These are phyloP conservation scores for Oostethus manadensis DNA, from an alignment of 2,113 vertebrate genomes.

Conservation along the genomic window DNA sequence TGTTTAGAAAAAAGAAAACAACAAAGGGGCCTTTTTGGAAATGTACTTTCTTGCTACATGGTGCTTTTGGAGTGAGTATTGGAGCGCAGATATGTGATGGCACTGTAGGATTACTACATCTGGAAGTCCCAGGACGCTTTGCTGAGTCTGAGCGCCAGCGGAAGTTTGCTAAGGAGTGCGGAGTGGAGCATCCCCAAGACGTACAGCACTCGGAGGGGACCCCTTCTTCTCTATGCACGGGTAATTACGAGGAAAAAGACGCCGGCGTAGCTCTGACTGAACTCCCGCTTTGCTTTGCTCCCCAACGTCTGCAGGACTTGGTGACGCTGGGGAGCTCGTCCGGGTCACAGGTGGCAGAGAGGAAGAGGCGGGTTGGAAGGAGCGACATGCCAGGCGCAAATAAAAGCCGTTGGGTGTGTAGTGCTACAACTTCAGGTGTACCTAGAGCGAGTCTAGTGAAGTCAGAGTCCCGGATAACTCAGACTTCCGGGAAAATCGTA, in stretches of 20 bases:
- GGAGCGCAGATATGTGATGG: no score
- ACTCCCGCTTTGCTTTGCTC: not conserved
- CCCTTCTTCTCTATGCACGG: constrained; percentile 72
- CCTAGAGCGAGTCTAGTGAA: not conserved
- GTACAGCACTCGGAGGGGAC: constrained; percentile 73
- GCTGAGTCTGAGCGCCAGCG: constrained; percentile 53
- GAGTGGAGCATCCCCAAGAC: constrained; percentile 73
- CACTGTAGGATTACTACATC: constrained; percentile 76
- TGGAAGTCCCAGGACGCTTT: constrained; percentile 69
- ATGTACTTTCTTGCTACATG: no score
- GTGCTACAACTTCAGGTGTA: not conserved
- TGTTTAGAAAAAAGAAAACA: no score
- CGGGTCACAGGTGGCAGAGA: constrained; percentile 27
- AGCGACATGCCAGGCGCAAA: constrained; percentile 28
- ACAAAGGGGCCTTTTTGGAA: no score
- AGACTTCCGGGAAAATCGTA: no score
- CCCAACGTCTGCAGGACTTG: constrained; percentile 58
- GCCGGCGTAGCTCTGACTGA: not conserved
- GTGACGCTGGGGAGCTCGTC: constrained; percentile 26
- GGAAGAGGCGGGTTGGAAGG: constrained; percentile 26
- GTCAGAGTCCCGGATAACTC: no score
- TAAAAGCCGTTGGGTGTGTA: not conserved
- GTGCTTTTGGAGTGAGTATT: no score
- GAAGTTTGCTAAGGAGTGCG: constrained; percentile 34
- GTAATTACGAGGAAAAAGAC: constrained; percentile 10